phyloP scores from a whole-genome alignment of 2,113 vertebrate species.

The Hystrix brachyura region DNA sequence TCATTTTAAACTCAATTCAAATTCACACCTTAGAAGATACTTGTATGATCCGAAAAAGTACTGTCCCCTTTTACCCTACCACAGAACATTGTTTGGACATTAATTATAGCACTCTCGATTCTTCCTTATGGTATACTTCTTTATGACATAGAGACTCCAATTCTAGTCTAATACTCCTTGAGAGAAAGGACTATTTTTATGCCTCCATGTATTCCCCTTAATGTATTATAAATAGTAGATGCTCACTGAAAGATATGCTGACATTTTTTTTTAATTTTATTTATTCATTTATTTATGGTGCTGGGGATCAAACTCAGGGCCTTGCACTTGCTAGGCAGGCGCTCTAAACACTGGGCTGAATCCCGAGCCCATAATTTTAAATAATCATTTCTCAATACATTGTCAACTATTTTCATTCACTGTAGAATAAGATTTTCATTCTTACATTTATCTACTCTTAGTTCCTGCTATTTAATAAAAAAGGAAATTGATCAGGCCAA shows the following conservation, averaged over 20 bases:
- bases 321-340: too few species aligned
- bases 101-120: not conserved
- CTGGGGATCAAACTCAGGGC: too few species aligned
- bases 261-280: not conserved
- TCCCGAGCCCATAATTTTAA: not conserved
- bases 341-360: too few species aligned
- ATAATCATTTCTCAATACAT: not conserved
- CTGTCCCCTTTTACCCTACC: not conserved
- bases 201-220: not conserved
- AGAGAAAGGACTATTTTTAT: not conserved
- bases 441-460: not conserved
- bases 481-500: not conserved
- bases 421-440: not conserved
- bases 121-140: not conserved
- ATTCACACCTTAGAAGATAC: not conserved
- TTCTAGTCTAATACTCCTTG: not conserved
- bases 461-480: not conserved
- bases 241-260: not conserved
- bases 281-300: too few species aligned
- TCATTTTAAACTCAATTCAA: not conserved
- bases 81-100: not conserved
- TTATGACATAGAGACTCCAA: not conserved
- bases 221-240: not conserved
- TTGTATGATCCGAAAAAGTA: not conserved
- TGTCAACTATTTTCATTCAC: not conserved